Evolutionary conservation across 1,140 invertebrate genomes (phyloP).

Genomic region (Lepidurus arcticus): DNA sequence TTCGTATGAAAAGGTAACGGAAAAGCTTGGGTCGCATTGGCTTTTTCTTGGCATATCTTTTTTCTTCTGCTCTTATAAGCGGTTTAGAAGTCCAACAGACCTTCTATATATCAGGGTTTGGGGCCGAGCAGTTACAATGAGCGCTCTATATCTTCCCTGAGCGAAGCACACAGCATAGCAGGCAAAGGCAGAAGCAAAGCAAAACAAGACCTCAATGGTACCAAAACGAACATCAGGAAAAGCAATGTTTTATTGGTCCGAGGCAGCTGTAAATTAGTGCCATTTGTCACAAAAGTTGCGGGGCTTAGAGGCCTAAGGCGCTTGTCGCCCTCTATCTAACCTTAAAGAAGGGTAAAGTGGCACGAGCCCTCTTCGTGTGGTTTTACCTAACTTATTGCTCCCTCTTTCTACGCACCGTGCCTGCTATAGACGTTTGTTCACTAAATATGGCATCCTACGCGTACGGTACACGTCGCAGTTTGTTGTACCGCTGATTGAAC

Average conservation of each 20-base stretch:
- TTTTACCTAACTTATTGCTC: too few relatives aligned
- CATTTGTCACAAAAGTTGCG: constrained; percentile 15
- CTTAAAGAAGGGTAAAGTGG: constrained; percentile 2
- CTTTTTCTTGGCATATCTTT: not conserved
- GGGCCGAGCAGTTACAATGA: not conserved
- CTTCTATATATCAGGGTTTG: not conserved
- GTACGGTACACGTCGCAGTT: too few relatives aligned
- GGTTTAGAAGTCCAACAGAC: not conserved
- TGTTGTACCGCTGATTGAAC: not conserved
- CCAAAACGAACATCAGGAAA: not conserved
- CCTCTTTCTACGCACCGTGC: too few relatives aligned
- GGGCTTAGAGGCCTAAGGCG: constrained; percentile 11
- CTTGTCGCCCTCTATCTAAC: constrained; percentile 18
- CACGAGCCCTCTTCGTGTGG: not conserved
- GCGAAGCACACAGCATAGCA: not conserved
- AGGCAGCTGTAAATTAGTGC: constrained; percentile 9
- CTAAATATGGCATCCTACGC: too few relatives aligned
- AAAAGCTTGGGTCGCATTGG: not conserved
- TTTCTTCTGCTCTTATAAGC: not conserved
- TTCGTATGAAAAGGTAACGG: too few relatives aligned
- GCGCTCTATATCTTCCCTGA: not conserved
- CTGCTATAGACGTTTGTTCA: too few relatives aligned
- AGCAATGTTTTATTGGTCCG: not conserved
- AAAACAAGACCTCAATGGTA: not conserved
- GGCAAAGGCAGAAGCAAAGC: not conserved